Percentiles rank a stretch among this genome's conserved stretches.
Evolutionary conservation across 2,888 invertebrate species (phyloP).

Genomic region (Morinoia aosen): DNA sequence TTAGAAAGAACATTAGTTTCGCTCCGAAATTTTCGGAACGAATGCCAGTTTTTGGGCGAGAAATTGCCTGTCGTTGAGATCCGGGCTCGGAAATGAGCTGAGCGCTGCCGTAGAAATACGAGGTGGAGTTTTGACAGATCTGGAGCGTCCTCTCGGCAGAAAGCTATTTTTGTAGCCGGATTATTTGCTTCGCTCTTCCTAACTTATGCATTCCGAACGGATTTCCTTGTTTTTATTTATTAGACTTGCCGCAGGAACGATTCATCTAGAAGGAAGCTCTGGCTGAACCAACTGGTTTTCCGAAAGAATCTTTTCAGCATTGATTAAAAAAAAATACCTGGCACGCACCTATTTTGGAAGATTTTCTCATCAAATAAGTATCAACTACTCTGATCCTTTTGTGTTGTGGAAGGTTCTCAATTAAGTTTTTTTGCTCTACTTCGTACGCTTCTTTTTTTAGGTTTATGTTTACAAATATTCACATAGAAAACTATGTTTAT

Average conservation of each 20-base stretch:
- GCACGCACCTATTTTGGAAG: not conserved
- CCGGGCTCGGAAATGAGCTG: not conserved
- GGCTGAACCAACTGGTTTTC: not conserved
- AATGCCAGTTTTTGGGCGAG: not conserved
- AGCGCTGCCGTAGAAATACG: not conserved
- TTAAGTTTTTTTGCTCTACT: too few relatives aligned
- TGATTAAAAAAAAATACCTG: not conserved
- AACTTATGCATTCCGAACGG: not conserved
- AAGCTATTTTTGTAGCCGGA: not conserved
- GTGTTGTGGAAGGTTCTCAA: too few relatives aligned
- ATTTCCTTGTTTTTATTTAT: not conserved
- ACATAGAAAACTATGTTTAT: too few relatives aligned
- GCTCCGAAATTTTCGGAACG: not conserved
- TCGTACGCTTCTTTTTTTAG: too few relatives aligned
- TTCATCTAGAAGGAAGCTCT: not conserved
- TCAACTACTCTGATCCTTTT: too few relatives aligned
- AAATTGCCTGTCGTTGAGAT: slow-evolving; percentile 16
- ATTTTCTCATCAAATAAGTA: not conserved
- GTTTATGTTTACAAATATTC: too few relatives aligned
- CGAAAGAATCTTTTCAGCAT: not conserved
- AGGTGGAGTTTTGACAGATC: not conserved
- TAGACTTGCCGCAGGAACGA: too few relatives aligned
- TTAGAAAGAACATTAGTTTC: slow-evolving; percentile 17
- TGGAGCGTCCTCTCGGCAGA: not conserved
- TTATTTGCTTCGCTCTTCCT: not conserved